A percentile compares a stretch with the other conserved stretches of the same genome.
Conservation (phyloP, 2,797 vertebrate species). For the Sebastes kiyomatsui region DNA sequence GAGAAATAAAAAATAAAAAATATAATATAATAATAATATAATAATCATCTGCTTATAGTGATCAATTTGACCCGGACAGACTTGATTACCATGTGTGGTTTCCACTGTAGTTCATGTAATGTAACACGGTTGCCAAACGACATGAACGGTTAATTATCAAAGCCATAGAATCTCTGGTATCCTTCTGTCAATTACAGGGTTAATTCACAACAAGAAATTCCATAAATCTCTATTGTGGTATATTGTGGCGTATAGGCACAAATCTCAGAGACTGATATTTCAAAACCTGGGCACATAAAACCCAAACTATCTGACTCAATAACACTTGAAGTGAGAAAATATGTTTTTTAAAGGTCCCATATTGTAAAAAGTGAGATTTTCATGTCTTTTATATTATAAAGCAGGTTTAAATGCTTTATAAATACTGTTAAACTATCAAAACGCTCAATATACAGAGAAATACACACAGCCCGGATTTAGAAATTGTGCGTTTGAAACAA, state of each 20-base stretch:
- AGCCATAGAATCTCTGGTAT: not conserved
- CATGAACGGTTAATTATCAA: not conserved
- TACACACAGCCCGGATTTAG: no score
- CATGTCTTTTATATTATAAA: no score
- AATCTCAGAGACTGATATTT: not conserved
- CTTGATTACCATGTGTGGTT: not conserved
- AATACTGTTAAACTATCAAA: no score
- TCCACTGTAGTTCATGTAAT: not conserved
- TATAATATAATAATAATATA: no score
- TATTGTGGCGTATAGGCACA: not conserved
- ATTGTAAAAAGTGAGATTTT: no score
- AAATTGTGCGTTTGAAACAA: no score
- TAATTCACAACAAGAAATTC: not conserved
- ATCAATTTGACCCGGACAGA: not conserved
- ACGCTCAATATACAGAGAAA: no score
- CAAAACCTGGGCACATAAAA: not conserved
- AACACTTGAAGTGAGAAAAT: not conserved
- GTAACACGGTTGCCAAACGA: not conserved
- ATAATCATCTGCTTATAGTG: no score
- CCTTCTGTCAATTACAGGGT: not conserved
- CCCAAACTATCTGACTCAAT: not conserved
- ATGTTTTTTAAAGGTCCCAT: not conserved
- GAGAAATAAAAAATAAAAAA: no score
- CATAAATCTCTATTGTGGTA: not conserved
- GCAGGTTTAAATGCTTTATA: no score